Evolutionary conservation across 2,113 vertebrate genomes (phyloP), one percentile per base, ranked within the genome.

Genomic region (Rhea pennata): DNA sequence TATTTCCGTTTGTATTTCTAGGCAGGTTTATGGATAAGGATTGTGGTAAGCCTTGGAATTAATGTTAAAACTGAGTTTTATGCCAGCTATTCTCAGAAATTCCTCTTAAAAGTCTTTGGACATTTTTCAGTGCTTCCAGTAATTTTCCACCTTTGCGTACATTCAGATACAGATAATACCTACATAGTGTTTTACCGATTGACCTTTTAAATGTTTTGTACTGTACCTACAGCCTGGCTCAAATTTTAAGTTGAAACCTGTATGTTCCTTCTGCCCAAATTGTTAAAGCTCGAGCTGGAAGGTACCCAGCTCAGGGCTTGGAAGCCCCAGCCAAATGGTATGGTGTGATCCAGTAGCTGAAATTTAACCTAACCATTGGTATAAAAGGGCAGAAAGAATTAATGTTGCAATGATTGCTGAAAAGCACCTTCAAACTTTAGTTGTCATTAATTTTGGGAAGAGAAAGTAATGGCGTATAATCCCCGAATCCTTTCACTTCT

Each of bases 401-500:
- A 51, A 48, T 48, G 15, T 44, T n/a, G 9, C 22, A 56, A 29
- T 31, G 23, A 65, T 31, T 75, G 50, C 62, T 75, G 54, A 74
- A 84, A 79, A 27, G 46, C 2, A 36, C 54, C 16, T 51, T 65
- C 67, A 62, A 2, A 5, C 9, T 75, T 46, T 53, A 74, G 22
- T 3, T 87, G 31, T 44, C 42, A 36, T 24, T 71, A 15, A 16
- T 42, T 46, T 6, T 33, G 42, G 23, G 39, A 24, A 7, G 19
- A 13, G 26, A 15, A 5, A 42, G 4, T 51, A 64, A 61, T 9
- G 39, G n/a, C n/a, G 31, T 59, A 6, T 26, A 15, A 65, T 83
- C 70, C 40, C 33, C 0, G 3, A 39, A 44, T 42, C 46, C 46
- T 48, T 48, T 48, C 10, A 22, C 13, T 0, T 0, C 0, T 66